Conservation (phyloP, 2,888 invertebrate species). For the Crepidodera aurea region DNA sequence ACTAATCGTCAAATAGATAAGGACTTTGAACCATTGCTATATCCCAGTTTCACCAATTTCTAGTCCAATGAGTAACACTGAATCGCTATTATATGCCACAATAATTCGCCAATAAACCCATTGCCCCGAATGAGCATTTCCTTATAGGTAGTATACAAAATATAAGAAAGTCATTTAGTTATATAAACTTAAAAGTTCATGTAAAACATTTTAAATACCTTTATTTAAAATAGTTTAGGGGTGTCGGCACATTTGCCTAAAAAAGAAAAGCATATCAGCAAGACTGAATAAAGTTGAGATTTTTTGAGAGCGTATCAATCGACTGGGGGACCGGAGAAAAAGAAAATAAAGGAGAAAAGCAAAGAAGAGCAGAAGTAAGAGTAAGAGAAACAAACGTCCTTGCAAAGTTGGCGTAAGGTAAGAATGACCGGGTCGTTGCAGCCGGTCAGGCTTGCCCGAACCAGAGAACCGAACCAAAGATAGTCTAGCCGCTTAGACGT, state of each 20-base stretch:
- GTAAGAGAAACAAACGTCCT: slow-evolving; percentile 20
- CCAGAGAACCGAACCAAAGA: neutral
- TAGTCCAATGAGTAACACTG: slow-evolving; percentile 2
- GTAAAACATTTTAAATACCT: no score
- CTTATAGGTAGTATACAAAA: no score
- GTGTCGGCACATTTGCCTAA: no score
- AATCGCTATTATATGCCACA: neutral
- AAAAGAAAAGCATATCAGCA: neutral
- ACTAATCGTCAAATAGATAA: slow-evolving; percentile 6
- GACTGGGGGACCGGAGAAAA: no score
- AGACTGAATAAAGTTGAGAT: slow-evolving; percentile 2
- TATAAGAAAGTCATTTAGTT: no score
- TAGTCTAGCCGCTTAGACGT: neutral
- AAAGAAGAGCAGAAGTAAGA: slow-evolving; percentile 3
- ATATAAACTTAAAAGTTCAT: no score
- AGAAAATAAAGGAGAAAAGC: slow-evolving; percentile 6
- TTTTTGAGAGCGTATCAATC: neutral
- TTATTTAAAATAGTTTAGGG: no score
- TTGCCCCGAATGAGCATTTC: no score
- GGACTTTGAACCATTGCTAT: neutral
- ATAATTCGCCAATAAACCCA: neutral
- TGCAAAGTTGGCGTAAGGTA: slow-evolving; percentile 19
- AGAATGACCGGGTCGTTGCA: slow-evolving; percentile 15
- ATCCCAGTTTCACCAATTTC: slow-evolving; percentile 6
- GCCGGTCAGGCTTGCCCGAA: slow-evolving; percentile 8